Evolutionary conservation across 2,797 vertebrate species (phyloP), one percentile per base, ranked within the genome.

Genomic region (Cryptoblepharus egeriae): DNA sequence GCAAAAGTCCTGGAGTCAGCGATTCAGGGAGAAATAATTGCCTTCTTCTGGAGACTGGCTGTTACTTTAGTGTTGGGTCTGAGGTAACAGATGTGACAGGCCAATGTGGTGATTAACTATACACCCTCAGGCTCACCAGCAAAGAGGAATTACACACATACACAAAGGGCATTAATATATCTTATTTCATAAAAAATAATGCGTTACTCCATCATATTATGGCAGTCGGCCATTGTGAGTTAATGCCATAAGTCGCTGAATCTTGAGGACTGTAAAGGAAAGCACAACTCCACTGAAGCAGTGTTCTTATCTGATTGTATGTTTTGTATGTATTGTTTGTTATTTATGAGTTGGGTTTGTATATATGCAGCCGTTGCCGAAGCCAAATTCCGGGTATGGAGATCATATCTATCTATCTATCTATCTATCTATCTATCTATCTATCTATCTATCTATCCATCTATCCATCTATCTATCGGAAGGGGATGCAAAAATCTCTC

Each of bases 1-100:
- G 76, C 81, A 81, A 26, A 67, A 88, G 18, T 20, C n/a, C 32
- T 6, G 10, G 78, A 85, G 20, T 84, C 63, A 85, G 30, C 76
- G 52, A 39, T 76, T 83, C 37, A 75, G 24, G 39, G 42, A 87
- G 65, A 85, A 88, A 88, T 78, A 87, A 82, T 78, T 77, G 67
- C 16, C 81, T 10, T 87, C 88, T 88, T 35, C 73, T 45, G 64
- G 65, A 75, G 32, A 63, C 3, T 65, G 28, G 30, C 58, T 78
- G 71, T 70, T 85, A 74, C 28, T 83, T 86, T 72, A 60, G 57
- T 78, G 77, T 70, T 64, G 88, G 83, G 82, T 77, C 52, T 79
- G 80, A 82, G 35, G 52, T 82, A 80, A 24, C 30, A 57, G n/a
- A 77, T 70, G 32, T 87, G 90, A 79, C 74, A 88, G 77, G 81